Conservation (phyloP, 2,888 invertebrate species). For the Diaperis boleti region DNA sequence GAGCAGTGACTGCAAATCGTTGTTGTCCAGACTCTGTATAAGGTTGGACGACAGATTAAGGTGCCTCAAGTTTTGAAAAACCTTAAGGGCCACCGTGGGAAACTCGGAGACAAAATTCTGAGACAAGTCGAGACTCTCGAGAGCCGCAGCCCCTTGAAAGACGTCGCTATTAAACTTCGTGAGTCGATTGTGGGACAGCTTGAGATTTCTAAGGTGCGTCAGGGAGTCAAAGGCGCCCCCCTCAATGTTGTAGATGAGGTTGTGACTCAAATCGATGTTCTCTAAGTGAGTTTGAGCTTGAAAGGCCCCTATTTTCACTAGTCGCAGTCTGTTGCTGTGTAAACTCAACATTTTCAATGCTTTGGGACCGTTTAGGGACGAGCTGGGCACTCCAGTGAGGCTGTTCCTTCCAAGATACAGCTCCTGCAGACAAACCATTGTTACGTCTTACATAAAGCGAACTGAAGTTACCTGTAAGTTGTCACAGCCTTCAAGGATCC, state of each 20-base stretch:
- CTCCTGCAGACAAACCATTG: conserved; percentile 70
- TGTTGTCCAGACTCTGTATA: conserved; percentile 85
- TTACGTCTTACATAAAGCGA: neutral
- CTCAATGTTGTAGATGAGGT: conserved; percentile 81
- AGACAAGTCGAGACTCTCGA: conserved; percentile 85
- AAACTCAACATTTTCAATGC: conserved; percentile 77
- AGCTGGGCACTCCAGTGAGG: conserved; percentile 79
- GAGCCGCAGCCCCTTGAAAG: conserved; percentile 80
- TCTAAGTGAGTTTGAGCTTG: conserved; percentile 77
- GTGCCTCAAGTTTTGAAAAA: conserved; percentile 77
- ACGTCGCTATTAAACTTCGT: conserved; percentile 87
- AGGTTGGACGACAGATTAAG: conserved; percentile 88
- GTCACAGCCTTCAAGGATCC: conserved; percentile 85
- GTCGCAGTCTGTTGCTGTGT: conserved; percentile 75
- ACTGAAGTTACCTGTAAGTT: conserved; percentile 74
- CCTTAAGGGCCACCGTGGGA: conserved; percentile 81
- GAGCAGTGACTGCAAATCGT: conserved; percentile 76
- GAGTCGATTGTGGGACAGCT: conserved; percentile 83
- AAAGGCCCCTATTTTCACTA: conserved; percentile 76
- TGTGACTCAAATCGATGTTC: conserved; percentile 83
- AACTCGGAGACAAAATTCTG: conserved; percentile 88
- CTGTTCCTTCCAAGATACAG: conserved; percentile 86
- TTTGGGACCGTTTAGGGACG: conserved; percentile 85
- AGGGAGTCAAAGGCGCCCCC: conserved; percentile 81
- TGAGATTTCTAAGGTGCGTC: conserved; percentile 75